phyloP scores from a whole-genome alignment of 1,140 invertebrate species.

The Heliconius hermathena region DNA sequence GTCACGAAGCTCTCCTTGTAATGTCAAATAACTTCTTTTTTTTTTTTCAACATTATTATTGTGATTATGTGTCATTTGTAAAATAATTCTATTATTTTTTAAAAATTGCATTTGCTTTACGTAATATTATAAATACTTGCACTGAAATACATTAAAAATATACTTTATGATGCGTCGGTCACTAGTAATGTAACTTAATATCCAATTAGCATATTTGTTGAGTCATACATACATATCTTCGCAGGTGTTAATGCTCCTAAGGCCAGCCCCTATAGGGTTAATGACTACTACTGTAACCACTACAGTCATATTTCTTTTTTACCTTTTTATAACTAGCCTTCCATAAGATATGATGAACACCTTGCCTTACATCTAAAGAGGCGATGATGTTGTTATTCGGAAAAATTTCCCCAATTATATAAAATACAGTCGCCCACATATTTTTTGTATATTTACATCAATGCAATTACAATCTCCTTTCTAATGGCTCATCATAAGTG shows the following conservation, averaged over 20 bases:
- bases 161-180: neutral
- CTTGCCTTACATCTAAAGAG: neutral
- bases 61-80: neutral
- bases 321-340: neutral
- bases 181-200: neutral
- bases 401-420: constrained; percentile 21
- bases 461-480: constrained; percentile 57
- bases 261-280: constrained; percentile 35
- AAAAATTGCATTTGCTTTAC: neutral
- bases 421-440: constrained; percentile 48
- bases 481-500: constrained; percentile 73
- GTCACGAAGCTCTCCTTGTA: neutral
- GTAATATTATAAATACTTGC: neutral
- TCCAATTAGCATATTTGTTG: constrained; percentile 38
- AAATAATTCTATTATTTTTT: neutral
- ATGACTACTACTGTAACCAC: constrained; percentile 30
- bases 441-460: constrained; percentile 53
- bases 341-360: neutral
- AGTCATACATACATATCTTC: constrained; percentile 48
- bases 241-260: constrained; percentile 56
- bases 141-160: neutral
- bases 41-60: neutral
- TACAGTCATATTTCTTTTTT: constrained; percentile 13
- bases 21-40: neutral
- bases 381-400: neutral